A percentile compares a stretch with the other conserved stretches of the same genome.
Conservation (phyloP, 2,888 invertebrate species). For the Bimastos eiseni region DNA sequence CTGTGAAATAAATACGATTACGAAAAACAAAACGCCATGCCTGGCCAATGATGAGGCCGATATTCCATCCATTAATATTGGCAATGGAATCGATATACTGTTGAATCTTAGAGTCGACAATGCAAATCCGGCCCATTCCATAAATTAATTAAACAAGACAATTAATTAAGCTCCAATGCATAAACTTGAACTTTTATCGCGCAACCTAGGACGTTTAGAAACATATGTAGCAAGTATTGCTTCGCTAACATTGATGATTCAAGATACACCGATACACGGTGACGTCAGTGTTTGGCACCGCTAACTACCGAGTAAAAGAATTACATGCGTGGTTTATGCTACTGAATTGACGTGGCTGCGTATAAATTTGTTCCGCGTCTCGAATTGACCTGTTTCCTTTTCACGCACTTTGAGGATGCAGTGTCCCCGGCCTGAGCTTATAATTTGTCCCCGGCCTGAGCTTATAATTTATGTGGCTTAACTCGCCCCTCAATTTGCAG, state of each 20-base stretch:
- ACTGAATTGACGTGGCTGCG: no score
- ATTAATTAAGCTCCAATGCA: not conserved
- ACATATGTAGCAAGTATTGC: not conserved
- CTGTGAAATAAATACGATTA: not conserved
- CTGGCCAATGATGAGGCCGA: constrained; percentile 35
- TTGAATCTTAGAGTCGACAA: constrained; percentile 32
- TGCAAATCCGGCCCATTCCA: constrained; percentile 33
- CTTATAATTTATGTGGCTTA: no score
- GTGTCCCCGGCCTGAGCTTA: no score
- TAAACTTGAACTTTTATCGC: not conserved
- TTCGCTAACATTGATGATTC: not conserved
- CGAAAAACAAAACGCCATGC: constrained; percentile 10
- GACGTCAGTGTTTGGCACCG: not conserved
- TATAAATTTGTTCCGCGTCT: no score
- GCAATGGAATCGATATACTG: not conserved
- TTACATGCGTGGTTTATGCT: not conserved
- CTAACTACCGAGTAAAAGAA: not conserved
- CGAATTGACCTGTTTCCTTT: no score
- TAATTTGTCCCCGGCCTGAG: no score
- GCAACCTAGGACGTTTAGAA: not conserved
- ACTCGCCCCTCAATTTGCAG: no score
- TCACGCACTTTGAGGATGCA: no score
- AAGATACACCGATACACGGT: not conserved
- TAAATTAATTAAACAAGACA: not conserved
- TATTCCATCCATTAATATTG: not conserved